A percentile compares a stretch with the other conserved stretches of the same genome.
phyloP scores from a whole-genome alignment of 2,113 vertebrate genomes.

The Microtus montanus region DNA sequence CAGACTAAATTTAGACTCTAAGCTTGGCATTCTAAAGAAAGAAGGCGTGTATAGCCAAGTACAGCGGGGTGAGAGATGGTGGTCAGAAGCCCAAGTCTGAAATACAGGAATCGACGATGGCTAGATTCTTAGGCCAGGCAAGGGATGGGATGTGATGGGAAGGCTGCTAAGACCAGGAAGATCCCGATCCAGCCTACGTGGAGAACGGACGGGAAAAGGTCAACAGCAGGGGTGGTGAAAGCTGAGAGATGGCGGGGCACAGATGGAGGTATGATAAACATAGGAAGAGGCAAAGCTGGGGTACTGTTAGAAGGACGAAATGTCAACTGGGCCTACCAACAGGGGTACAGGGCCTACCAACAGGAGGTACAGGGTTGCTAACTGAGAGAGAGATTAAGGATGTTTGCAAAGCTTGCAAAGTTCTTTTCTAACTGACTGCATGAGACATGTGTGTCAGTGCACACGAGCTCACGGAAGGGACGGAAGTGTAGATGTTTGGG shows the following conservation, averaged over 20 bases:
- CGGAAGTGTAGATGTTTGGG: not conserved
- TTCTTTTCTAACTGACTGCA: not conserved
- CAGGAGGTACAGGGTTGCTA: no score
- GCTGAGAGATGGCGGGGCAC: not conserved
- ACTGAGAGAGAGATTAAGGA: not conserved
- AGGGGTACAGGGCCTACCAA: not conserved
- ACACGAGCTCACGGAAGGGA: not conserved
- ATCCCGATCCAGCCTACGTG: not conserved
- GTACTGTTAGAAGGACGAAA: not conserved
- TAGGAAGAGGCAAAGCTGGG: not conserved
- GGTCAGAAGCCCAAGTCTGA: not conserved
- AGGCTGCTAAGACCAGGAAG: not conserved
- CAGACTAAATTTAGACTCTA: not conserved
- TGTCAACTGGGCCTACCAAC: not conserved
- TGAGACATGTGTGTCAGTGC: not conserved
- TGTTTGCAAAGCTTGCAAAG: not conserved
- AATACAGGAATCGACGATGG: not conserved
- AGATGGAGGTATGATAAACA: not conserved
- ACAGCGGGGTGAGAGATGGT: not conserved
- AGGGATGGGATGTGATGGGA: not conserved
- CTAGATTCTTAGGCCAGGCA: not conserved
- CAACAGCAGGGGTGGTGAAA: not conserved
- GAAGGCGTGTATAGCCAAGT: not conserved
- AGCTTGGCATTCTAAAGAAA: not conserved
- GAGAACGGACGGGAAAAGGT: not conserved